A percentile compares a stretch with the other conserved stretches of the same genome.
Evolutionary conservation across 2,888 invertebrate genomes (phyloP).

Genomic region (Mythimna ferrago): DNA sequence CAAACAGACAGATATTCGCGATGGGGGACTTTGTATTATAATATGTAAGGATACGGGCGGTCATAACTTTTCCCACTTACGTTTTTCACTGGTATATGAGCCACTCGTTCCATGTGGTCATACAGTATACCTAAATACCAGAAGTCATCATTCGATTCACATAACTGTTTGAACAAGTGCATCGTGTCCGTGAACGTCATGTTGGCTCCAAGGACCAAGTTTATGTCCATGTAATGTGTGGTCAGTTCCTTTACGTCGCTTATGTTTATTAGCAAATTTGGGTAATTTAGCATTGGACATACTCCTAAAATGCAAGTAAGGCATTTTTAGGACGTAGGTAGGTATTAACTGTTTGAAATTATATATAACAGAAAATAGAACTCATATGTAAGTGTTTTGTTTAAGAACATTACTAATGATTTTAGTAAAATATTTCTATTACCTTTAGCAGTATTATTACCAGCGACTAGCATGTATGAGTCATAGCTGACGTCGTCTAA

Average conservation of each 20-base stretch:
- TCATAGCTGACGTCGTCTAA: constrained; percentile 75
- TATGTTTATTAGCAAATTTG: constrained; percentile 73
- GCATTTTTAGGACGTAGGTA: background rate
- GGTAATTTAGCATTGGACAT: constrained; percentile 73
- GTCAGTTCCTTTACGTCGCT: constrained; percentile 73
- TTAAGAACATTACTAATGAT: too few species aligned
- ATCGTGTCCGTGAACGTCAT: constrained; percentile 88
- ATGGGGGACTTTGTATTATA: too few species aligned
- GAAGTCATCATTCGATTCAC: constrained; percentile 82
- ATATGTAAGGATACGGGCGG: too few species aligned
- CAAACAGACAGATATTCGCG: too few species aligned
- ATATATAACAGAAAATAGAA: too few species aligned
- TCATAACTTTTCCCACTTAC: constrained; percentile 74
- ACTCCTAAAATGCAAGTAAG: constrained; percentile 71
- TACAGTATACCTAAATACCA: constrained; percentile 86
- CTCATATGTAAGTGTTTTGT: too few species aligned
- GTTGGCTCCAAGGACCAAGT: constrained; percentile 88
- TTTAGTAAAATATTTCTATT: constrained; percentile 17
- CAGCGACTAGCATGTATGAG: constrained; percentile 92
- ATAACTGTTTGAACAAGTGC: constrained; percentile 79
- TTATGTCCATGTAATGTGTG: constrained; percentile 72
- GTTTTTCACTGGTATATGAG: constrained; percentile 91
- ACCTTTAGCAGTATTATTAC: constrained; percentile 94
- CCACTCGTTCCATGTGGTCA: constrained; percentile 89
- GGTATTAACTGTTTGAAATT: too few species aligned